Evolutionary conservation across 37 sponge, comb jelly and placozoan species (phyloP).

Genomic region (Petrosia ficiformis): DNA sequence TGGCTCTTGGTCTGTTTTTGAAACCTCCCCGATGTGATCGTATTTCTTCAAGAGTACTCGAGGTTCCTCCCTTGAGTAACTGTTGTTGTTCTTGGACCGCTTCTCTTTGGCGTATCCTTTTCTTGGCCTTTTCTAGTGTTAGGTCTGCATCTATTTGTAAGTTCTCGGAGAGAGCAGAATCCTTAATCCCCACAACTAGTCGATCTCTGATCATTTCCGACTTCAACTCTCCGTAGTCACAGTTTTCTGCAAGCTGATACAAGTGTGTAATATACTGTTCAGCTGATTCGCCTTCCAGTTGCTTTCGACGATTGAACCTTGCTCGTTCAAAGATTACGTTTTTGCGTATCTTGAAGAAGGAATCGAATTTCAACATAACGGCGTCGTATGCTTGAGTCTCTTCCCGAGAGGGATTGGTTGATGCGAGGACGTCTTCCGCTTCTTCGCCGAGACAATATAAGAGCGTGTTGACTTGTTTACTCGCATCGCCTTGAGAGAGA

Average conservation of each 20-base stretch:
- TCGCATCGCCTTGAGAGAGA: not conserved
- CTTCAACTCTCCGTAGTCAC: too few relatives aligned
- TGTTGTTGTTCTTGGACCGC: constrained; percentile 23
- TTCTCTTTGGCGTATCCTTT: constrained; percentile 10
- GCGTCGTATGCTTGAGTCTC: too few relatives aligned
- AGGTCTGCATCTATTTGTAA: constrained; percentile 18
- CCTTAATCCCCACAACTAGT: constrained; percentile 20
- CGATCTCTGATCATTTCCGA: constrained; percentile 34
- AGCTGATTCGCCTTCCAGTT: not conserved
- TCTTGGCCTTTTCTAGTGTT: constrained; percentile 17
- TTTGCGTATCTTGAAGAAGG: too few relatives aligned
- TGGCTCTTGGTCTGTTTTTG: too few relatives aligned
- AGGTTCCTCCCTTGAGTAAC: constrained; percentile 2
- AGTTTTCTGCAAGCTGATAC: not conserved
- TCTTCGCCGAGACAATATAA: constrained; percentile 26
- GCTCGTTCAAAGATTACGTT: too few relatives aligned
- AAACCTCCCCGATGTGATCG: too few relatives aligned
- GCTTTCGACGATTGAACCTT: constrained; percentile 4
- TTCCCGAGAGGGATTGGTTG: not conserved
- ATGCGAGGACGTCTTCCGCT: constrained; percentile 6
- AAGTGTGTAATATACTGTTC: constrained; percentile 8
- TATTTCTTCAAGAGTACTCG: too few relatives aligned
- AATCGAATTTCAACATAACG: too few relatives aligned
- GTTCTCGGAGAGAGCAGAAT: constrained; percentile 8
- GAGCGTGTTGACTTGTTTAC: too few relatives aligned